These are phyloP conservation scores for Petrophora chlorosata DNA, from an alignment of 2,888 invertebrate genomes.

Conservation along the genomic window DNA sequence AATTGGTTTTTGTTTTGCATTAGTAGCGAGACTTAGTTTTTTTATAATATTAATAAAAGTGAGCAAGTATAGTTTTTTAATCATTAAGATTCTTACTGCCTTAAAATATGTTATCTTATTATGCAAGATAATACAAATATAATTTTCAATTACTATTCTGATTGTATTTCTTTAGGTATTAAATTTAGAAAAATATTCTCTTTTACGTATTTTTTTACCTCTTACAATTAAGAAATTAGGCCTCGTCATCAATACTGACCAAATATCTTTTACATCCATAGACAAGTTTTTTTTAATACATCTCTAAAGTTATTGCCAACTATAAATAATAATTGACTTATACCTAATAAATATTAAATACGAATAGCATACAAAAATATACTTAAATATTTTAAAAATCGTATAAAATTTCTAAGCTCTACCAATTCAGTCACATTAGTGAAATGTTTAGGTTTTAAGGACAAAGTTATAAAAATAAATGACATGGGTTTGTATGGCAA, in stretches of 20 bases:
- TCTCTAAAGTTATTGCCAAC: slow-evolving; percentile 67
- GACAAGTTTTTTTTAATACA: too few relatives aligned
- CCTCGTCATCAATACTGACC: slow-evolving; percentile 38
- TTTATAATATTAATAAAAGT: slow-evolving; percentile 7
- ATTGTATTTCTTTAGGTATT: neutral
- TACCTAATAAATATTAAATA: slow-evolving; percentile 35
- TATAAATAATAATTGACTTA: slow-evolving; percentile 59
- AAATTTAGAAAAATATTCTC: slow-evolving; percentile 6
- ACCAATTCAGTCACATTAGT: slow-evolving; percentile 40
- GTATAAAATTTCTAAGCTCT: slow-evolving; percentile 31
- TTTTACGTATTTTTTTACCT: slow-evolving; percentile 7
- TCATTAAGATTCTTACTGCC: slow-evolving; percentile 7
- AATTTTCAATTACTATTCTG: neutral
- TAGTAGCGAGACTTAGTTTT: slow-evolving; percentile 1
- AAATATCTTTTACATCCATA: too few relatives aligned
- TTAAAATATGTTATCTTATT: neutral
- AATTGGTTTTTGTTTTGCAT: slow-evolving; percentile 10
- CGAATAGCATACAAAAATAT: slow-evolving; percentile 28
- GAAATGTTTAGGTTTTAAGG: slow-evolving; percentile 1
- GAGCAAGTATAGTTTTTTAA: slow-evolving; percentile 8
- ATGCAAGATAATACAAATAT: neutral
- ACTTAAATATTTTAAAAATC: slow-evolving; percentile 10
- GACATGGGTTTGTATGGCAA: too few relatives aligned
- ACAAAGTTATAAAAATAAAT: too few relatives aligned
- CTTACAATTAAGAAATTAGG: slow-evolving; percentile 39